Percentiles rank a stretch among this genome's conserved stretches.
phyloP scores from a whole-genome alignment of 37 sponge, comb jelly and placozoan genomes.

The Oscarella lobularis region DNA sequence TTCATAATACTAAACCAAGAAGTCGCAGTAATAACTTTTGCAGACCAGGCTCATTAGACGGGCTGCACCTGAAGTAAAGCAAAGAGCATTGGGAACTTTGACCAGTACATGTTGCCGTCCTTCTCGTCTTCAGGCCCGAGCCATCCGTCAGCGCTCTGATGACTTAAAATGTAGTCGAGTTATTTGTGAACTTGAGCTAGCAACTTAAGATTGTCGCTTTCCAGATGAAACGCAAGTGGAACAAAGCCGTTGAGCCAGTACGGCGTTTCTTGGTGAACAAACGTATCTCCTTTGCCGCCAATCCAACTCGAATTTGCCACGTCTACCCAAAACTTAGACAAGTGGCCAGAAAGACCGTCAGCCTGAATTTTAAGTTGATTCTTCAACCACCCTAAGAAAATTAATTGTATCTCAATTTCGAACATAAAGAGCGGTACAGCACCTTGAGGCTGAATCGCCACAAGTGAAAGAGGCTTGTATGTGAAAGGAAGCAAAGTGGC shows the following conservation, averaged over 20 bases:
- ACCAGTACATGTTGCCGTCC: slow-evolving; percentile 57
- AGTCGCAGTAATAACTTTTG: no score
- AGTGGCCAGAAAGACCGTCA: slow-evolving; percentile 48
- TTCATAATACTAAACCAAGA: slow-evolving; percentile 55
- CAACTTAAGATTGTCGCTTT: slow-evolving; percentile 9
- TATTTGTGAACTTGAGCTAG: slow-evolving; percentile 31
- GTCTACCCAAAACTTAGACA: slow-evolving; percentile 58
- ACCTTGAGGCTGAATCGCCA: slow-evolving; percentile 44
- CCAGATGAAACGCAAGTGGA: slow-evolving; percentile 54
- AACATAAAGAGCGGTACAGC: background rate
- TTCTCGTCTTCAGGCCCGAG: slow-evolving; percentile 40
- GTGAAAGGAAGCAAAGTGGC: slow-evolving; percentile 21
- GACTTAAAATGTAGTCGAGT: slow-evolving; percentile 30
- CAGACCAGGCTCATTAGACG: no score
- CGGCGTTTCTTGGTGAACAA: slow-evolving; percentile 52
- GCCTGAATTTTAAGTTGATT: slow-evolving; percentile 43
- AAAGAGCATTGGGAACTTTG: slow-evolving; percentile 43
- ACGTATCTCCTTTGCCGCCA: slow-evolving; percentile 37
- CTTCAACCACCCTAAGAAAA: slow-evolving; percentile 42
- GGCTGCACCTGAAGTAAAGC: slow-evolving; percentile 11
- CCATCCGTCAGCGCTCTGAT: slow-evolving; percentile 50
- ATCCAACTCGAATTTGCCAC: slow-evolving; percentile 56
- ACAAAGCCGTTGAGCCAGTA: slow-evolving; percentile 77
- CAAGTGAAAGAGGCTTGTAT: slow-evolving; percentile 29
- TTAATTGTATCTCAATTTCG: no score